These are phyloP conservation scores for Pteropus alecto DNA, from an alignment of 2,113 vertebrate species.

Conservation along the genomic window DNA sequence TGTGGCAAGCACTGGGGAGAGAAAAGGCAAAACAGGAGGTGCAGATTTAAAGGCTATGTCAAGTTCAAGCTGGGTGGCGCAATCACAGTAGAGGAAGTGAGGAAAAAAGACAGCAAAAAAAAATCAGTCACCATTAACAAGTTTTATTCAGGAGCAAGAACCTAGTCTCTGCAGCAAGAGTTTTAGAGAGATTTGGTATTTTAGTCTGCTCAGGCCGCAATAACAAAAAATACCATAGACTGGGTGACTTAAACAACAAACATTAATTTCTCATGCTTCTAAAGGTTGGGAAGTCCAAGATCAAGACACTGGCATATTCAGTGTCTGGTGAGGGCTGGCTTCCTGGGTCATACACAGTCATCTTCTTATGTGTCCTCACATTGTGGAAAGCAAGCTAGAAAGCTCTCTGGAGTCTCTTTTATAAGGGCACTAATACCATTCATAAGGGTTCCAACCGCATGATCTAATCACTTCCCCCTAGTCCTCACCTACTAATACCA, in stretches of 20 bases:
- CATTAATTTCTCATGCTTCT: not conserved
- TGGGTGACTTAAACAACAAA: not conserved
- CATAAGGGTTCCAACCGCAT: not conserved
- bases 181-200: not conserved
- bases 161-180: not conserved
- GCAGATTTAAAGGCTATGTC: not conserved
- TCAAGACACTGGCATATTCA: not conserved
- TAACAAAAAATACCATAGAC: not conserved
- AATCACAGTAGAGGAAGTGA: not conserved
- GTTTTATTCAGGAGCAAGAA: not conserved
- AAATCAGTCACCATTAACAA: not conserved
- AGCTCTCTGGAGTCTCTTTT: not conserved
- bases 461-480: not conserved
- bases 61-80: not conserved
- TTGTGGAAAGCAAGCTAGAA: not conserved
- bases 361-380: not conserved
- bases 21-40: not conserved
- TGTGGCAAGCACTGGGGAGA: not conserved
- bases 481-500: not conserved
- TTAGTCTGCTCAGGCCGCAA: too few species aligned
- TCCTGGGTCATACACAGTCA: not conserved
- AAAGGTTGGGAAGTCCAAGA: not conserved
- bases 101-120: not conserved
- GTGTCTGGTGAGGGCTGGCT: not conserved
- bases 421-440: not conserved